Evolutionary conservation across 2,113 vertebrate genomes (phyloP).

Genomic region (Anoplopoma fimbria): DNA sequence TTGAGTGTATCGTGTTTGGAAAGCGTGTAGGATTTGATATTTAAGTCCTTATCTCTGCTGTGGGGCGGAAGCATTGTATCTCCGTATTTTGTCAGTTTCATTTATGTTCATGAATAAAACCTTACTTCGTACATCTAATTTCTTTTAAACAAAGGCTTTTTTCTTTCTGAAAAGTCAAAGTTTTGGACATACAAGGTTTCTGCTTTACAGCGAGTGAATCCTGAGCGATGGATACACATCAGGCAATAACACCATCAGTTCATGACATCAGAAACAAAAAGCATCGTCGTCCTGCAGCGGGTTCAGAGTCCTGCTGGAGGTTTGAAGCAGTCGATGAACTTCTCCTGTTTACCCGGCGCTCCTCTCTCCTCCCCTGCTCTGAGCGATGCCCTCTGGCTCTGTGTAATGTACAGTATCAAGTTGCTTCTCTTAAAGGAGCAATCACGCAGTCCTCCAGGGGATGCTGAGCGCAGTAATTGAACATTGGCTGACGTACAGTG

Average conservation of each 20-base stretch:
- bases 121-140: too few species aligned
- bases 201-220: too few species aligned
- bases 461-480: constrained; percentile 45
- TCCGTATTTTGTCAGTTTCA: too few species aligned
- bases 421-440: constrained; percentile 64
- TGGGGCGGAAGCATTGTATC: too few species aligned
- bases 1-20: too few species aligned
- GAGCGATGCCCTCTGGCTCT: constrained; percentile 45
- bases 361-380: constrained; percentile 33
- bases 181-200: neutral
- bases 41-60: too few species aligned
- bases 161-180: too few species aligned
- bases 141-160: too few species aligned
- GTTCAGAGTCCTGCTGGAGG: constrained; percentile 30
- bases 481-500: constrained; percentile 29
- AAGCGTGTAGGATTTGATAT: neutral
- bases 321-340: constrained; percentile 42
- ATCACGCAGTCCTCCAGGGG: constrained; percentile 62
- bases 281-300: constrained; percentile 21
- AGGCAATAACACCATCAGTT: neutral
- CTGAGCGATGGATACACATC: neutral
- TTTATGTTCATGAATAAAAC: too few species aligned
- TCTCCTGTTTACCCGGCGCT: constrained; percentile 51
- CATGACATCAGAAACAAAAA: neutral
- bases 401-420: constrained; percentile 67